Percentiles rank a stretch among this genome's conserved stretches.
These are phyloP conservation scores for Lasioglossum calceatum DNA, from an alignment of 2,888 invertebrate species.

Conservation along the genomic window DNA sequence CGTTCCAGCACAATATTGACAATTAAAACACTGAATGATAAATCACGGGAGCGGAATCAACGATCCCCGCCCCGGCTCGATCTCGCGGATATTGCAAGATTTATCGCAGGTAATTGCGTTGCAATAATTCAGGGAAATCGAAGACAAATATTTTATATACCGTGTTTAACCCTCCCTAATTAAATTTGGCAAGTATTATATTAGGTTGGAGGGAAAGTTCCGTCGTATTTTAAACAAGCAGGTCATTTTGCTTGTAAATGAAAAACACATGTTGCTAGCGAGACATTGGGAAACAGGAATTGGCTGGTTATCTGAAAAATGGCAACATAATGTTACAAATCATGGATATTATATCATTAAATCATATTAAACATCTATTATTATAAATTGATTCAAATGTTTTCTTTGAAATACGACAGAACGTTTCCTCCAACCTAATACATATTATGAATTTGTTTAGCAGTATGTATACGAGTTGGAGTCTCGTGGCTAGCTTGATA, in stretches of 20 bases:
- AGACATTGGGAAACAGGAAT: too few species aligned
- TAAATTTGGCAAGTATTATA: not conserved
- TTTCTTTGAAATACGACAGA: too few species aligned
- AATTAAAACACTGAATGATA: constrained; percentile 8
- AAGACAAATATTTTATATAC: not conserved
- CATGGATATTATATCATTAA: too few species aligned
- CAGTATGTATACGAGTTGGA: not conserved
- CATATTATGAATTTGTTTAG: not conserved
- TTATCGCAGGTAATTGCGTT: not conserved
- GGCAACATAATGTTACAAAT: too few species aligned
- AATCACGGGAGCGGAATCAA: not conserved
- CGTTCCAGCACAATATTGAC: constrained; percentile 8
- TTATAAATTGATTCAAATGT: too few species aligned
- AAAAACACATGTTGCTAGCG: too few species aligned
- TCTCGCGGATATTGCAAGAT: not conserved
- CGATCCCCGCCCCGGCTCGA: not conserved
- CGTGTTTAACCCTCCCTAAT: not conserved
- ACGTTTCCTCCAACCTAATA: too few species aligned
- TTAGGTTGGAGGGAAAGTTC: too few species aligned
- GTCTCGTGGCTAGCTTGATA: not conserved
- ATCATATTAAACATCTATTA: too few species aligned
- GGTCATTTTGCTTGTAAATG: too few species aligned
- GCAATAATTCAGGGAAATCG: not conserved
- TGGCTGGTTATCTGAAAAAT: too few species aligned
- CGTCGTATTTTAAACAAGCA: too few species aligned